Base-by-base conservation (phyloP, 2,888 invertebrate species). In the Drosophila anceps region DNA sequence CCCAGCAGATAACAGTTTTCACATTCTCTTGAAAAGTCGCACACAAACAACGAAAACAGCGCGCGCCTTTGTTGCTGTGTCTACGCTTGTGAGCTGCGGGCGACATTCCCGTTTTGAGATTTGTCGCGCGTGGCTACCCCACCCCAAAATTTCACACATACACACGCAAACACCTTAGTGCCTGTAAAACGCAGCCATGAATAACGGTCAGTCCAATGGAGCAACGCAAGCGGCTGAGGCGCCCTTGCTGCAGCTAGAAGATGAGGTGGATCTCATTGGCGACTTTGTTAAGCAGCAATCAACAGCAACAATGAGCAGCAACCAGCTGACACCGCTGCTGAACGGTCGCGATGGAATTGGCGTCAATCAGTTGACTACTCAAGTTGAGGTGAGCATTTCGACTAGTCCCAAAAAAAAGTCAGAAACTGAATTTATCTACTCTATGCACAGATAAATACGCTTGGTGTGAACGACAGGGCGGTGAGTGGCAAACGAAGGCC, bases 171-270 rank as follows among this genome's bases (percentile, higher is more conserved):
- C 65, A 73, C 63, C 35, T 13, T 1, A 37, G 46, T 48, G 57
- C 54, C 65, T 72, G 41, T 58, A 20, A 41, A 69, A 44, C 44
- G 37, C 43, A 48, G 54, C 27, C 37, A 83, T 80, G 83, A 78
- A 73, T 33, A 72, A 69, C 67, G 46, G 60, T 27, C 72, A 66
- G 54, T 12, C 73, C 4, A 71, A 68, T 27, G 69, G 59, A 18
- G 35, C 51, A 8, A 7, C 94, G 94, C 94, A 94, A 94, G 94
- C 94, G 93, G 94, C 94, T 93, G 94, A 95, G 93, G 94, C 94
- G 92, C 94, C 95, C 90, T 93, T 95, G 93, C 94, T 95, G 92
- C 95, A 95, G 93, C 94, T 95, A 93, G 95, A 95, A 93, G 95
- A 95, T 81, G 84, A 84, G 43, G 89, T 91, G 73, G 92, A 92